Conservation (phyloP, 2,888 invertebrate genomes). For the Sisyra terminalis region DNA sequence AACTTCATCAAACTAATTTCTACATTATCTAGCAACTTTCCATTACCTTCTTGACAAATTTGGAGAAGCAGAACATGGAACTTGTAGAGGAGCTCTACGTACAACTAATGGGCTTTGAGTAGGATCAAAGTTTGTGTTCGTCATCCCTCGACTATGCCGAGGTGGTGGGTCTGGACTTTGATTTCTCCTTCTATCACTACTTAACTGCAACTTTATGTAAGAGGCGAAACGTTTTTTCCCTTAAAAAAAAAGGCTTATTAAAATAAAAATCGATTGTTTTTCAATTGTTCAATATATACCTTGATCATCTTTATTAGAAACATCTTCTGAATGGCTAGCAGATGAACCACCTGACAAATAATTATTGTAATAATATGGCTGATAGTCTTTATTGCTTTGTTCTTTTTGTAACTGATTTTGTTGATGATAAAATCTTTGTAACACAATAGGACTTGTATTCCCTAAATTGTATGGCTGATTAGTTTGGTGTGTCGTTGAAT, state of each 20-base stretch:
- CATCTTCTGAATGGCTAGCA: conserved; percentile 3
- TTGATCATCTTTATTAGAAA: conserved; percentile 5
- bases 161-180: conserved; percentile 45
- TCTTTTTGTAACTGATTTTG: conserved; percentile 49
- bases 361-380: conserved; percentile 10
- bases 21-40: too few species aligned
- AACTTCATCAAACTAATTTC: not conserved
- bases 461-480: conserved; percentile 30
- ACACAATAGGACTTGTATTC: conserved; percentile 61
- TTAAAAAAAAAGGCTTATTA: conserved; percentile 11
- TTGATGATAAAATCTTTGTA: conserved; percentile 64
- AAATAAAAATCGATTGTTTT: too few species aligned
- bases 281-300: not conserved
- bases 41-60: conserved; percentile 34
- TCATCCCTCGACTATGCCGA: conserved; percentile 23
- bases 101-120: conserved; percentile 34
- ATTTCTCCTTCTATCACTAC: conserved; percentile 29
- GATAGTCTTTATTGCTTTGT: conserved; percentile 13
- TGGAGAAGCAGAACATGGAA: conserved; percentile 30
- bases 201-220: conserved; percentile 65
- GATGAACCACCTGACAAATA: not conserved
- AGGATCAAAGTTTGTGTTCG: conserved; percentile 14
- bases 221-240: conserved; percentile 65
- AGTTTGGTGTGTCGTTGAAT: conserved; percentile 5
- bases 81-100: conserved; percentile 39